Conservation (phyloP, 2,113 vertebrate genomes). For the Bos indicus region DNA sequence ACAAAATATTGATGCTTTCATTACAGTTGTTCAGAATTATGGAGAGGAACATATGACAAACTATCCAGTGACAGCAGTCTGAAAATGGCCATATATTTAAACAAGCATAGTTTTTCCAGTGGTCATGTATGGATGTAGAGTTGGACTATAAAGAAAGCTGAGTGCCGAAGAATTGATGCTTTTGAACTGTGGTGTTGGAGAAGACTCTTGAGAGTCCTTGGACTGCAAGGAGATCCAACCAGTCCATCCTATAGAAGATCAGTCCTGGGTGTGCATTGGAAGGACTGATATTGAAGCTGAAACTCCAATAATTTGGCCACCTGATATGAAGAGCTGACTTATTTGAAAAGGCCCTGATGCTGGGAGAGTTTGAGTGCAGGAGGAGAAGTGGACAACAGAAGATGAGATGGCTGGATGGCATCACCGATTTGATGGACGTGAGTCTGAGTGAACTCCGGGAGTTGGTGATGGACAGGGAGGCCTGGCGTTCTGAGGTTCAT, state of each 20-base stretch:
- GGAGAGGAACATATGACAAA: neutral
- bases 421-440: neutral
- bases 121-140: neutral
- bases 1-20: neutral
- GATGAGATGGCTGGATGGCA: neutral
- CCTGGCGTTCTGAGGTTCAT: neutral
- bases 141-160: neutral
- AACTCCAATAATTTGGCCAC: neutral
- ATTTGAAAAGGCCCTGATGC: neutral
- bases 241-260: neutral
- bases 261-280: neutral
- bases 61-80: neutral
- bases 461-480: neutral
- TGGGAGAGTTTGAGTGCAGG: neutral
- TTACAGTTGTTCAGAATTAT: neutral
- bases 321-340: rapidly evolving
- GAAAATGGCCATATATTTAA: neutral
- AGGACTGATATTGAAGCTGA: neutral
- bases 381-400: neutral
- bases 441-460: rapidly evolving
- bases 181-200: neutral
- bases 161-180: neutral
- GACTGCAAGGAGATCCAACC: neutral
- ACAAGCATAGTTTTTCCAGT: neutral
- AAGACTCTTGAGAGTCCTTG: neutral